These are phyloP conservation scores for Bostrychus sinensis DNA, from an alignment of 2,113 vertebrate species.

Conservation along the genomic window DNA sequence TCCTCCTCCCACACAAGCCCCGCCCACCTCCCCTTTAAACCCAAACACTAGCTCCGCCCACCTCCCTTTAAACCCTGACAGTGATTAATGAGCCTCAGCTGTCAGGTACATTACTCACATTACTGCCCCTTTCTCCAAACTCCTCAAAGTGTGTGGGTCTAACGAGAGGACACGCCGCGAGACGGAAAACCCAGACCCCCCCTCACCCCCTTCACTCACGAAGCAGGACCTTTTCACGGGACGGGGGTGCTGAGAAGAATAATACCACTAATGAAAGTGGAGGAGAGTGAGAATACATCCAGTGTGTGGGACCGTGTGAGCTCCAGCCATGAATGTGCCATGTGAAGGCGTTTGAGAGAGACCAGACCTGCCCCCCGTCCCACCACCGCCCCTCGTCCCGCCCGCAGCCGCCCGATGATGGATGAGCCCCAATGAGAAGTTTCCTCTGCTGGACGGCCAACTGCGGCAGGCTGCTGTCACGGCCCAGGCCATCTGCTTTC, in stretches of 20 bases:
- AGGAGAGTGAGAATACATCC: conserved; percentile 64
- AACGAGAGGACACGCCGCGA: not conserved
- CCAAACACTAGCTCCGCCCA: conserved; percentile 64
- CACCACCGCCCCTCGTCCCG: conserved; percentile 39
- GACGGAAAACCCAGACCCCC: conserved; percentile 2
- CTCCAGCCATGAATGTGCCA: conserved; percentile 71
- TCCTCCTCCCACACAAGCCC: conserved; percentile 34
- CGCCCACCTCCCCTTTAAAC: conserved; percentile 60
- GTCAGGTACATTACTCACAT: conserved; percentile 76
- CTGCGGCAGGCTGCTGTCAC: conserved; percentile 67
- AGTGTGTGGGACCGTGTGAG: conserved; percentile 33
- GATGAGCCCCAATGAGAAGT: conserved; percentile 81
- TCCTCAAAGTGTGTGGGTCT: not conserved
- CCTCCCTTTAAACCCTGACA: conserved; percentile 69
- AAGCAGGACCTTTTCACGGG: conserved; percentile 32
- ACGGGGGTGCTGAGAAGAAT: conserved; percentile 64
- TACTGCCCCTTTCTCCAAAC: conserved; percentile 15
- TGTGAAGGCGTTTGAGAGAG: conserved; percentile 72
- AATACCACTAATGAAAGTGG: conserved; percentile 73
- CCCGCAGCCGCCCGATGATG: conserved; percentile 70
- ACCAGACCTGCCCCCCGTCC: conserved; percentile 73
- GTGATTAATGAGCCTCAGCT: conserved; percentile 82
- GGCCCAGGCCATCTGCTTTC: conserved; percentile 77
- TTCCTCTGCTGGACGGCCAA: conserved; percentile 78
- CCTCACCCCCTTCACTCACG: conserved; percentile 1